Evolutionary conservation across 1,140 invertebrate species (phyloP), one percentile per base, ranked within the genome.

Genomic region (Drosophila guanche): DNA sequence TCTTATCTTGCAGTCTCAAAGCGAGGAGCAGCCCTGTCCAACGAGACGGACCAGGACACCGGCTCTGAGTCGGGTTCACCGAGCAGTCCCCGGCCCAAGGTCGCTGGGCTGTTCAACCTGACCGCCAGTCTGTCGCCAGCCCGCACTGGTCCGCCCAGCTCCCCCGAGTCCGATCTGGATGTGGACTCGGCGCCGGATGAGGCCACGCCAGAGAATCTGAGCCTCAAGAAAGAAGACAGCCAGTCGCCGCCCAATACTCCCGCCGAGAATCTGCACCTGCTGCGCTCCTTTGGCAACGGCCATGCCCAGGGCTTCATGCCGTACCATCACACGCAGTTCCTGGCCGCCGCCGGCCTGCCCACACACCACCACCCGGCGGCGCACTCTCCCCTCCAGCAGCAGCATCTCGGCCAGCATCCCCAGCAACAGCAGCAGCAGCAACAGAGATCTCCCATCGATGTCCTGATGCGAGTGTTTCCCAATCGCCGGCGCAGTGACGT

Each of bases 401-500:
- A 76, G 10, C 79, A 37, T 4, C 33, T 37, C 10, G 10, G 33
- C 33, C 33, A 37, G 33, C 33, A 37, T 10, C 7, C 29, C 29
- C 69, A 67, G 12, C 78, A 57, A 4, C 69, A 67, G 12, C 92
- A 92, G 3, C 91, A 81, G n/a, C 85, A 76, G 22, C 89, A 90
- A 22, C 94, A 94, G 70, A 91, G 94, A 45, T 95, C 95, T 0
- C 95, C 95, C 0, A 93, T 97, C 3, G 96, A 97, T 84, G 94
- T 96, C 10, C 92, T 97, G 6, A 92, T 95, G 51, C 92, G 93
- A 68, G 96, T 98, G 0, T 98, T 98, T 90, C 97, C 97, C 0
- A 95, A 95, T 68, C 95, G 96, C 76, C 95, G 97, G 75, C 93
- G 96, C 25, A 94, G 94, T 22, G 96, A 98, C 66, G 95, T 98